Percentiles rank a stretch among this genome's conserved stretches.
Conservation (phyloP, 2,888 invertebrate species). For the Drosophila cyrtoloma region DNA sequence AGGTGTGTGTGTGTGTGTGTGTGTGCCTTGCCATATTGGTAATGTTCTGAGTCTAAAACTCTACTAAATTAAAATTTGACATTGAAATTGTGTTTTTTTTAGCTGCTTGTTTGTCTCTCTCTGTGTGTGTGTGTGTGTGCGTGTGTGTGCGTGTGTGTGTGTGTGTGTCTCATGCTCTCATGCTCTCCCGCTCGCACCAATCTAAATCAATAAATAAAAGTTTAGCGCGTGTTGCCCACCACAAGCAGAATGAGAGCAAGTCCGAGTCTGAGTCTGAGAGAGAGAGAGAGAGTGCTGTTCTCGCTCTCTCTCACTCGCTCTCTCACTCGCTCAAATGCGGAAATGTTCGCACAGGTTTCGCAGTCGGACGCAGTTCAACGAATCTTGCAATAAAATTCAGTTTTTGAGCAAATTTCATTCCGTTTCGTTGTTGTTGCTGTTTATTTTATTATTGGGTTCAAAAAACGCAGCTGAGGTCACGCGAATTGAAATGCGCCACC, state of each 20-base stretch:
- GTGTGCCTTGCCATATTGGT: constrained; percentile 67
- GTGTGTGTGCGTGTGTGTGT: neutral
- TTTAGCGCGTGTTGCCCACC: constrained; percentile 62
- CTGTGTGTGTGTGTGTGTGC: constrained; percentile 6
- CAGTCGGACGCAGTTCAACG: constrained; percentile 67
- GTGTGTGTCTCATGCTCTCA: constrained; percentile 3
- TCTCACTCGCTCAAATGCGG: constrained; percentile 63
- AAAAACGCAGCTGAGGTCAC: constrained; percentile 78
- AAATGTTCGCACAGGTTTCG: constrained; percentile 77
- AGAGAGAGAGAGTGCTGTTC: constrained; percentile 19
- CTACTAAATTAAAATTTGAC: constrained; percentile 80
- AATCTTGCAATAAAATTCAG: constrained; percentile 68
- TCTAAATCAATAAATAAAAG: constrained; percentile 69
- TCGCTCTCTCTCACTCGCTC: constrained; percentile 20
- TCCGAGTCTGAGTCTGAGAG: neutral
- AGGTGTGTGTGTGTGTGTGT: neutral
- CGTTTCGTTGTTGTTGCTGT: constrained; percentile 4
- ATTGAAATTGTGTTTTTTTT: constrained; percentile 69
- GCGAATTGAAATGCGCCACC: constrained; percentile 42
- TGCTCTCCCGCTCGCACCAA: constrained; percentile 52
- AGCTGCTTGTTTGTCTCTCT: neutral
- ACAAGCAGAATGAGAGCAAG: constrained; percentile 15
- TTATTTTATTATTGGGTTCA: constrained; percentile 65
- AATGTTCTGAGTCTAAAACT: constrained; percentile 75
- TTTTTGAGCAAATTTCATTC: constrained; percentile 41